Conservation (phyloP, 2,888 invertebrate genomes). For the Geotrupes spiniger region DNA sequence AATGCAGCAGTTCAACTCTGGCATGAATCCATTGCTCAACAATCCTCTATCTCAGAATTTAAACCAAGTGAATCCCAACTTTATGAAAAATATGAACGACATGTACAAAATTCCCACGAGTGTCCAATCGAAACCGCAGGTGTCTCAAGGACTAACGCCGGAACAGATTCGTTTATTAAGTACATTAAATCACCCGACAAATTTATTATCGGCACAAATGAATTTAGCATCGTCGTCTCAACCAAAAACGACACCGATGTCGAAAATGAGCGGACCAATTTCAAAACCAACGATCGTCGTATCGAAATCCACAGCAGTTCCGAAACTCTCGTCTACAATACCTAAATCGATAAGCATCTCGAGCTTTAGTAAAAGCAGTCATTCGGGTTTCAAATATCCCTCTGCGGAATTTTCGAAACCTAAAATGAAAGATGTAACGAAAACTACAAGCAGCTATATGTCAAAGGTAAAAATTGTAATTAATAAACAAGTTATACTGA, state of each 20-base stretch:
- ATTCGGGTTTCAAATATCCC: conserved; percentile 25
- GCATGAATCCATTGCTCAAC: conserved; percentile 27
- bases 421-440: conserved; percentile 25
- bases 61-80: conserved; percentile 28
- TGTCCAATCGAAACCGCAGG: conserved; percentile 19
- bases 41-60: conserved; percentile 29
- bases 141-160: conserved; percentile 10
- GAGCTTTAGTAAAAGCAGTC: conserved; percentile 4
- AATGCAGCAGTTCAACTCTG: conserved; percentile 27
- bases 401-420: conserved; percentile 24
- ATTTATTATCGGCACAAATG: conserved; percentile 7
- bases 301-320: conserved; percentile 11
- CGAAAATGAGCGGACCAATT: neutral
- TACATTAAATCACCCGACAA: conserved; percentile 12
- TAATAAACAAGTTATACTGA: neutral
- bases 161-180: conserved; percentile 17
- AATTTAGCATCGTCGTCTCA: neutral
- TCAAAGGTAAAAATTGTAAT: conserved; percentile 12
- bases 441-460: conserved; percentile 16
- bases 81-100: conserved; percentile 29
- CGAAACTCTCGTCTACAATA: neutral
- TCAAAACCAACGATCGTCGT: conserved; percentile 10
- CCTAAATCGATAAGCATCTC: conserved; percentile 6
- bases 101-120: conserved; percentile 23
- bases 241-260: conserved; percentile 1